A percentile compares a stretch with the other conserved stretches of the same genome.
These are phyloP conservation scores for Lithodes maja DNA, from an alignment of 2,888 invertebrate genomes.

Conservation along the genomic window DNA sequence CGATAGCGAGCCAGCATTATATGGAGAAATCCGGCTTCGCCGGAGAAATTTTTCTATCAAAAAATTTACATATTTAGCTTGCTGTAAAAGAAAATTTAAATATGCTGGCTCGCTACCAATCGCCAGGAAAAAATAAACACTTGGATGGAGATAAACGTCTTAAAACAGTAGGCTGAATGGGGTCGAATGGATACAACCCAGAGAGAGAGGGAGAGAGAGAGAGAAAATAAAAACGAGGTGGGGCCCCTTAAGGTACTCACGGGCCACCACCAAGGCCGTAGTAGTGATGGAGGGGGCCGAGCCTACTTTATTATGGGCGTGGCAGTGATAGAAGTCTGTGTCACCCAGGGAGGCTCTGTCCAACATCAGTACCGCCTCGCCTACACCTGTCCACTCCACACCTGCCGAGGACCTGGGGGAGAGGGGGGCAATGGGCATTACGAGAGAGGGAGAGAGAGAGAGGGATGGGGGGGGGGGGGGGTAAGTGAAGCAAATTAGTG, in stretches of 20 bases:
- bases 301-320: conserved; percentile 47
- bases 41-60: too few relatives aligned
- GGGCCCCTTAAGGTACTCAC: not conserved
- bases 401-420: not conserved
- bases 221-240: too few relatives aligned
- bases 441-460: not conserved
- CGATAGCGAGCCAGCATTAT: too few relatives aligned
- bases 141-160: too few relatives aligned
- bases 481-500: not conserved
- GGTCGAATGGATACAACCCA: too few relatives aligned
- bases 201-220: too few relatives aligned
- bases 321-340: conserved; percentile 55
- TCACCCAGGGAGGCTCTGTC: conserved; percentile 22
- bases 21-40: too few relatives aligned
- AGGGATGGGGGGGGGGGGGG: not conserved
- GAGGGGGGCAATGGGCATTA: not conserved
- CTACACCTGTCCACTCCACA: conserved; percentile 21
- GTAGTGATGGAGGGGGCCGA: conserved; percentile 42
- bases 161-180: too few relatives aligned
- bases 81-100: too few relatives aligned
- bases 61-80: too few relatives aligned
- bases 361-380: conserved; percentile 33
- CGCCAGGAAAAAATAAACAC: too few relatives aligned
- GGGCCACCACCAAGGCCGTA: conserved; percentile 29
- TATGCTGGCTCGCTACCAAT: too few relatives aligned